Evolutionary conservation across 1,140 invertebrate genomes (phyloP).

Genomic region (Euura lappo): DNA sequence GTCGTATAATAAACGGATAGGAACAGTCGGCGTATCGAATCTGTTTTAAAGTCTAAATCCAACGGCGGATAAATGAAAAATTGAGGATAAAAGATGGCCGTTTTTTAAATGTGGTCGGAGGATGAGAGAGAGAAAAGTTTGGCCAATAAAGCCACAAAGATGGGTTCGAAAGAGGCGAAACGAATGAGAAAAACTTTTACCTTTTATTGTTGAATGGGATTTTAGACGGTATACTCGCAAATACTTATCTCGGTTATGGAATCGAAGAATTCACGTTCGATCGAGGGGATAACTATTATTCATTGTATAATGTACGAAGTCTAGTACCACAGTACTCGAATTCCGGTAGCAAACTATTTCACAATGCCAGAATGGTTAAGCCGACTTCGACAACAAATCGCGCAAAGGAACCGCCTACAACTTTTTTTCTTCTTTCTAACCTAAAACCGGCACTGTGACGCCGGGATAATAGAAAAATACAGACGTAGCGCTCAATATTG

Average conservation of each 20-base stretch:
- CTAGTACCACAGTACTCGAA: background rate
- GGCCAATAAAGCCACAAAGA: background rate
- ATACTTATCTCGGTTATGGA: background rate
- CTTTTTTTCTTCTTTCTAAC: background rate
- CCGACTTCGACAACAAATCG: slow-evolving; percentile 29
- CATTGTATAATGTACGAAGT: background rate
- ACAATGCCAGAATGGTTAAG: slow-evolving; percentile 27
- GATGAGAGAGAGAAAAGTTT: background rate
- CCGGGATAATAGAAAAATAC: too few species aligned
- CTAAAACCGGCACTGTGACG: too few species aligned
- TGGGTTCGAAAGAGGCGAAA: background rate
- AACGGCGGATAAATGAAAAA: too few species aligned
- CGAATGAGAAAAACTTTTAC: background rate
- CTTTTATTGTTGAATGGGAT: background rate
- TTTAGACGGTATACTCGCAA: background rate
- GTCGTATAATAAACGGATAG: background rate
- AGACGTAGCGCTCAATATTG: too few species aligned
- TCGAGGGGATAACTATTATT: background rate
- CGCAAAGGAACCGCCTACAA: slow-evolving; percentile 28
- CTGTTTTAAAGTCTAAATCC: background rate
- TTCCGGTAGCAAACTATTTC: background rate
- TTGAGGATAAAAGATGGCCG: background rate
- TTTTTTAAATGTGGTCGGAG: background rate
- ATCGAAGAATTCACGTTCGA: background rate
- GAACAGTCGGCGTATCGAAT: background rate